Evolutionary conservation across 2,888 invertebrate genomes (phyloP), one percentile per base, ranked within the genome.

Genomic region (Tridacna gigas): DNA sequence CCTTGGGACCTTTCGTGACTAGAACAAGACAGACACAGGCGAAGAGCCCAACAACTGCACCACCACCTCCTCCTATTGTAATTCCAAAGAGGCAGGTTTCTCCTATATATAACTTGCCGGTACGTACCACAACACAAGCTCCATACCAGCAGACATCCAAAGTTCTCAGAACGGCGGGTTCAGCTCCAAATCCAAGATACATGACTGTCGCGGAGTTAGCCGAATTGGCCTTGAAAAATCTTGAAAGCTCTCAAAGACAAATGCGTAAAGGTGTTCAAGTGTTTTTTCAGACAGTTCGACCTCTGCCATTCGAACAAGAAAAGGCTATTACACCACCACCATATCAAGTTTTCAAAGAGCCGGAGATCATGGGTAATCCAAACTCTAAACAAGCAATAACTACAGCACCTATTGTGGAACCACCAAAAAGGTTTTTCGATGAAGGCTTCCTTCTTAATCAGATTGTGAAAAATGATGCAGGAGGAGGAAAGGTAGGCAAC

Each of bases 121-220:
- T 25, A 51, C 22, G 51, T n/a, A 71, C 71, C 15, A 71, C 71
- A 22, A 18, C 71, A 22, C 11, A 45, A n/a, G 11, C 51, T 25
- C 51, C 71, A 51, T 26, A n/a, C 1, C 1, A 51, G 48, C 22
- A n/a, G 15, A 15, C 15, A 22, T 71, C 13, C 47, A 48, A 18
- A 26, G 15, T 22, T n/a, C 20, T 26, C 11, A 11, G 51, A 25
- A 71, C 71, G 26, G 25, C 47, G 5, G 45, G 25, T 51, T 48
- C 71, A 9, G 66, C 47, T 25, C 1, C 74, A 11, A 65, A 83
- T 47, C 83, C 83, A 0, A 66, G 82, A 20, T 80, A 78, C 47
- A 80, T 86, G 82, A 78, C 77, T 18, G 76, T 82, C 9, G 66
- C 82, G 13, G 86, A 86, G 60, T 76, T 86, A 22, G 80, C 86